Conservation (phyloP, 1,140 invertebrate species). For the Myzus persicae region DNA sequence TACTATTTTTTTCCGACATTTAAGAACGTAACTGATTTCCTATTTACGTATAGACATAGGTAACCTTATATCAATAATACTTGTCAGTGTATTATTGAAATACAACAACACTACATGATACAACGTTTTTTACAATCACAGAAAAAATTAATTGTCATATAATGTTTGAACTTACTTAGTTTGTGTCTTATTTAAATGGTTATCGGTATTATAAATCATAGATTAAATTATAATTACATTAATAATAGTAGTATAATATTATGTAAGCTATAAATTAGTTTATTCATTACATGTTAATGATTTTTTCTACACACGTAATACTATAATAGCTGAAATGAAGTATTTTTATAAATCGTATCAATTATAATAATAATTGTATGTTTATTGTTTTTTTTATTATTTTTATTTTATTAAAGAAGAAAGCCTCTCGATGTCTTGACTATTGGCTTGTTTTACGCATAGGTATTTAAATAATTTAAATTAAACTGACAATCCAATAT, state of each 20-base stretch:
- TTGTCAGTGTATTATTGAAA: not conserved
- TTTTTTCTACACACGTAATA: not conserved
- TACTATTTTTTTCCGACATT: not conserved
- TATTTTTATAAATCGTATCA: not conserved
- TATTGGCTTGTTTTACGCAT: too few species aligned
- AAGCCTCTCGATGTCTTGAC: too few species aligned
- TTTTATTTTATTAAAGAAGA: too few species aligned
- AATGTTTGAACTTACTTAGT: not conserved
- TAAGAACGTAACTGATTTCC: not conserved
- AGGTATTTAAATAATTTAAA: too few species aligned
- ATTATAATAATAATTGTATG: not conserved
- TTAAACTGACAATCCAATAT: too few species aligned
- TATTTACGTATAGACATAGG: not conserved
- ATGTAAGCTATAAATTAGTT: not conserved
- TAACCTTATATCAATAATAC: not conserved
- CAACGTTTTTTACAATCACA: slow-evolving; percentile 1
- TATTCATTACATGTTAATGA: not conserved
- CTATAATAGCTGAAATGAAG: not conserved
- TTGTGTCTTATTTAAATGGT: not conserved
- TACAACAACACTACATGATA: not conserved
- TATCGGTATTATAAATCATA: not conserved
- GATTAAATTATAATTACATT: not conserved
- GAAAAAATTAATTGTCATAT: not conserved
- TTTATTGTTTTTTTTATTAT: too few species aligned
- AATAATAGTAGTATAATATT: too few species aligned